Percentiles rank a stretch among this genome's conserved stretches.
Evolutionary conservation across 2,888 invertebrate species (phyloP).

Genomic region (Subacronicta megacephala): DNA sequence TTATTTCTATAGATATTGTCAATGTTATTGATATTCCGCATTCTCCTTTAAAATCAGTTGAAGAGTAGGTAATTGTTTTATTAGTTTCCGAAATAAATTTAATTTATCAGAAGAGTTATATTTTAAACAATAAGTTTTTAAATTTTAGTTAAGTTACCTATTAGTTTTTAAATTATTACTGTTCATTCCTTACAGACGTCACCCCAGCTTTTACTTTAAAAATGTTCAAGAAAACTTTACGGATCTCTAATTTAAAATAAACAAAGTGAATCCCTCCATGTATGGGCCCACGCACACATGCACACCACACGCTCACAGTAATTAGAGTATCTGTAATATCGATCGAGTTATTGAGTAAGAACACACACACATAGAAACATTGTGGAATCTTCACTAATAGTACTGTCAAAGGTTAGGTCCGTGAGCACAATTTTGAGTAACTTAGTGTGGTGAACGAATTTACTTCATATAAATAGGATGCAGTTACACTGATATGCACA

Average conservation of each 20-base stretch:
- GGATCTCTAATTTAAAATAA: constrained; percentile 59
- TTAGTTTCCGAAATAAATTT: no score
- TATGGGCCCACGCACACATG: constrained; percentile 56
- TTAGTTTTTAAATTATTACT: no score
- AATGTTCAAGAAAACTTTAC: constrained; percentile 12
- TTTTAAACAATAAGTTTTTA: no score
- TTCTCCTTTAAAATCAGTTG: no score
- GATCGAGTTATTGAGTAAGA: constrained; percentile 79
- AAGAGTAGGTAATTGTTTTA: no score
- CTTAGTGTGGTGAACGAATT: constrained; percentile 81
- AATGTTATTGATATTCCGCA: no score
- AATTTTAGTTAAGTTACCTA: no score
- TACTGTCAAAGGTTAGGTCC: constrained; percentile 85
- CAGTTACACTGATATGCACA: constrained; percentile 69
- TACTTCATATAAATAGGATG: constrained; percentile 86
- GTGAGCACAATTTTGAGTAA: constrained; percentile 80
- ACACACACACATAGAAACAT: constrained; percentile 65
- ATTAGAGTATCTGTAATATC: constrained; percentile 81
- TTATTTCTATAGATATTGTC: no score
- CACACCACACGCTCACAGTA: constrained; percentile 59
- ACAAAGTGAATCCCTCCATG: constrained; percentile 58
- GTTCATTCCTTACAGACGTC: no score
- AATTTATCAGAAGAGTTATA: no score
- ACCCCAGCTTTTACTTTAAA: no score
- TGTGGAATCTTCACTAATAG: constrained; percentile 58